These are phyloP conservation scores for Troides oblongomaculatus DNA, from an alignment of 2,888 invertebrate genomes.

Conservation along the genomic window DNA sequence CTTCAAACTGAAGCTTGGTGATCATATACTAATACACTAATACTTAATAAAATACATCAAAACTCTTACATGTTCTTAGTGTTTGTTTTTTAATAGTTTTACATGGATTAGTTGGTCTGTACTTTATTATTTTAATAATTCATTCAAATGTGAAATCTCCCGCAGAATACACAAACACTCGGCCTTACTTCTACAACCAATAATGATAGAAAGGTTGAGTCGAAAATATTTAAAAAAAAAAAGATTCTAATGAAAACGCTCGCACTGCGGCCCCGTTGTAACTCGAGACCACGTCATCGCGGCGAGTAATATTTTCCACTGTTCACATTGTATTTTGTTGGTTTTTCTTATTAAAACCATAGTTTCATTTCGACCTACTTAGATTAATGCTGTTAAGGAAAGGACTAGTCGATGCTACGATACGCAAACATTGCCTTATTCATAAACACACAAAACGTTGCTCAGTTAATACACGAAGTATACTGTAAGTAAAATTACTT, in stretches of 20 bases:
- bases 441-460: background rate
- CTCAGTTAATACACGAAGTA: background rate
- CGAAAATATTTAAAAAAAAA: too few species aligned
- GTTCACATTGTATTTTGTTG: conserved; percentile 68
- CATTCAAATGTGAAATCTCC: too few species aligned
- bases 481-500: background rate
- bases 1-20: too few species aligned
- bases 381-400: conserved; percentile 34
- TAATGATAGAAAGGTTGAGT: too few species aligned
- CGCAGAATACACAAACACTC: too few species aligned
- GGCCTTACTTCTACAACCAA: too few species aligned
- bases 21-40: too few species aligned
- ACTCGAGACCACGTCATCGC: conserved; percentile 54
- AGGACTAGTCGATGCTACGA: conserved; percentile 37
- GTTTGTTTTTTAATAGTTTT: too few species aligned
- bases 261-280: conserved; percentile 34
- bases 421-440: conserved; percentile 38
- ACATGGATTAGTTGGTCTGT: too few species aligned
- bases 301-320: conserved; percentile 71
- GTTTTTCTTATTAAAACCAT: conserved; percentile 69
- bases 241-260: conserved; percentile 33
- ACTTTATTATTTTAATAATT: too few species aligned
- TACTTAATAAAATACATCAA: too few species aligned
- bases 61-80: too few species aligned
- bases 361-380: conserved; percentile 63